A percentile compares a stretch with the other conserved stretches of the same genome.
Evolutionary conservation across 2,797 vertebrate genomes (phyloP).

Genomic region (Sylvilagus floridanus): DNA sequence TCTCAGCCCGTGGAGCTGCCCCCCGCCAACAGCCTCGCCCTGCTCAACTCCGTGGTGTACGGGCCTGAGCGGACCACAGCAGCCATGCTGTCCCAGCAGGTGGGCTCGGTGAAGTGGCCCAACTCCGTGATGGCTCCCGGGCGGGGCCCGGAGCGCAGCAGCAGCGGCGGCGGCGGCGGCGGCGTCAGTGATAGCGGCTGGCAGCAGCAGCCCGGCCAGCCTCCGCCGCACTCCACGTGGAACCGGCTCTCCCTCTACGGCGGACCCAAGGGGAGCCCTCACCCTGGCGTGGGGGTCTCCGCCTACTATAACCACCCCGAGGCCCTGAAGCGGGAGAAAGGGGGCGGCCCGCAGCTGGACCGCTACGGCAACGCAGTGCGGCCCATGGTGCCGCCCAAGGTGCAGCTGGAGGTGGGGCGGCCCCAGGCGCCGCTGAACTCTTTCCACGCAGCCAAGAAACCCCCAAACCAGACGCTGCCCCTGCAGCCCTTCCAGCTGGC

Average conservation of each 20-base stretch:
- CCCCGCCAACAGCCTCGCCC: constrained; percentile 85
- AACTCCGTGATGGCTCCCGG: constrained; percentile 86
- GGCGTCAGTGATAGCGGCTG: constrained; percentile 88
- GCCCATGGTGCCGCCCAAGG: constrained; percentile 90
- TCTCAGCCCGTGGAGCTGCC: constrained; percentile 89
- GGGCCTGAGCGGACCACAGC: constrained; percentile 92
- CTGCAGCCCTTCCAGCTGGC: constrained; percentile 97
- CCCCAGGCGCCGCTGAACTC: constrained; percentile 90
- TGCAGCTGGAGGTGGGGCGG: constrained; percentile 88
- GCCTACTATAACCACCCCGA: constrained; percentile 88
- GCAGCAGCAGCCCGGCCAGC: constrained; percentile 89
- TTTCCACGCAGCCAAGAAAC: constrained; percentile 90
- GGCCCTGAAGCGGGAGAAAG: constrained; percentile 92
- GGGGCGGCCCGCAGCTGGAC: constrained; percentile 86
- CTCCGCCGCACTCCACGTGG: constrained; percentile 88
- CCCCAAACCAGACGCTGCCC: constrained; percentile 92
- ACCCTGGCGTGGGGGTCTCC: constrained; percentile 83
- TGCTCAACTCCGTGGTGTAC: constrained; percentile 94
- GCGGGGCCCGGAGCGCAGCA: constrained; percentile 88
- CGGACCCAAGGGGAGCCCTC: constrained; percentile 87
- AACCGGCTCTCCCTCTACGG: constrained; percentile 91
- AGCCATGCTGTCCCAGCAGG: constrained; percentile 93
- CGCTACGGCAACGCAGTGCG: constrained; percentile 88
- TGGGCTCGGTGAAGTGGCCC: constrained; percentile 95
- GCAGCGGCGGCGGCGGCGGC: constrained; percentile 82